Evolutionary conservation across 2,797 vertebrate species (phyloP).

Genomic region (Dipus sagitta): DNA sequence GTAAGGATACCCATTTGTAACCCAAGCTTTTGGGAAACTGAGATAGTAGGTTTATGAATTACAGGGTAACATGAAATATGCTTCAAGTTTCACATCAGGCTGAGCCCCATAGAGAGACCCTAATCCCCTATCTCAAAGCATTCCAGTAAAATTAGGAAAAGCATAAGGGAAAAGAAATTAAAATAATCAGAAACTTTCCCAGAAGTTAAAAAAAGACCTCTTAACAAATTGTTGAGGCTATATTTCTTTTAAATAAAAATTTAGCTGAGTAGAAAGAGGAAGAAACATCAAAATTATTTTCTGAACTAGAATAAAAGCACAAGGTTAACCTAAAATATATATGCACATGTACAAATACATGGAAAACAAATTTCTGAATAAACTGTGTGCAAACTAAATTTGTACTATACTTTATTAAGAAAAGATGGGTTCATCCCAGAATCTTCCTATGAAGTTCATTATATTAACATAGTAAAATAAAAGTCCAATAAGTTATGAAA

Average conservation of each 20-base stretch:
- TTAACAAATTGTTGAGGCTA: not conserved
- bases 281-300: not conserved
- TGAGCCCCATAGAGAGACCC: too few species aligned
- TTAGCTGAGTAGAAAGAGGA: not conserved
- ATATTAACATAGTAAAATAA: not conserved
- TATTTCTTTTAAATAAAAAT: constrained; percentile 7
- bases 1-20: not conserved
- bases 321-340: not conserved
- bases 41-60: not conserved
- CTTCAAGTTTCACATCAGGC: not conserved
- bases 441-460: not conserved
- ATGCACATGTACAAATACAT: not conserved
- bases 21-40: not conserved
- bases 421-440: not conserved
- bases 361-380: not conserved
- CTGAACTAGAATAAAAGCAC: not conserved
- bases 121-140: not conserved
- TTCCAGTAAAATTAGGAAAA: not conserved
- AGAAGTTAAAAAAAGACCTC: not conserved
- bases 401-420: constrained; percentile 2
- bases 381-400: constrained; percentile 47
- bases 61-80: too few species aligned
- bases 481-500: not conserved
- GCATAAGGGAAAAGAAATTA: not conserved
- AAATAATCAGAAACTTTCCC: not conserved